Base-by-base conservation (phyloP, 2,888 invertebrate genomes). In the Dugesia japonica region DNA sequence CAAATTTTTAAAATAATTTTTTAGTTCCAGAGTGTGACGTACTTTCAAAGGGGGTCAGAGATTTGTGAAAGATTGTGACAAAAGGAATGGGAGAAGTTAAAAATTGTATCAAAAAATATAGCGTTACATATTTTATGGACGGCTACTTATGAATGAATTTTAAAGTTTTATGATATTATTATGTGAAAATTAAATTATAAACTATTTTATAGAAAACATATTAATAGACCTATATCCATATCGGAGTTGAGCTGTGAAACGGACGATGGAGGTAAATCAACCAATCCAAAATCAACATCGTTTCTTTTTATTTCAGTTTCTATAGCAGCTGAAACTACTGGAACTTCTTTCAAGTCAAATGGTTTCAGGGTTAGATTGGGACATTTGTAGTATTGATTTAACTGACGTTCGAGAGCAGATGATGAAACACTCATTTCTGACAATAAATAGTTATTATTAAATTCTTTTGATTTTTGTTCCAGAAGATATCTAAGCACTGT, bases 401-500 rank as follows among this genome's bases (percentile, higher is more conserved):
- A 86, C 0, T 92, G 90, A 79, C 91, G 89, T 83, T 98, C 98
- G 71, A 99, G 87, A 76, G 92, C 89, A 0, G 92, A 89, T 73
- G 93, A 88, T 1, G 95, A 93, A 17, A 92, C 89, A 77, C 84
- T 83, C 28, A 73, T 73, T 42, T 75, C 26, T 17, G 28, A 28
- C 28, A 78, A 71, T 7, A 76, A 31, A 71, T 73, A 78, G 20
- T 28, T 23, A 7, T 28, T 73, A 33, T 71, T 33, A 23, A 78
- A 42, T 31, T 28, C 42, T 28, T 78, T 71, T 73, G 73, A 75
- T 1, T 28, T 26, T 72, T 72, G 72, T 26, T 28, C 80, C 27
- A 99, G 86, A 79, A 98, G 89, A 42, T 89, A 89, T 81, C 91
- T 90, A 86, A 94, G 98, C 84, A 94, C 95, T 0, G 97, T 93